Evolutionary conservation across 92 coral and sea anemone species (phyloP), one percentile per base, ranked within the genome.

Genomic region (Montipora capitata): DNA sequence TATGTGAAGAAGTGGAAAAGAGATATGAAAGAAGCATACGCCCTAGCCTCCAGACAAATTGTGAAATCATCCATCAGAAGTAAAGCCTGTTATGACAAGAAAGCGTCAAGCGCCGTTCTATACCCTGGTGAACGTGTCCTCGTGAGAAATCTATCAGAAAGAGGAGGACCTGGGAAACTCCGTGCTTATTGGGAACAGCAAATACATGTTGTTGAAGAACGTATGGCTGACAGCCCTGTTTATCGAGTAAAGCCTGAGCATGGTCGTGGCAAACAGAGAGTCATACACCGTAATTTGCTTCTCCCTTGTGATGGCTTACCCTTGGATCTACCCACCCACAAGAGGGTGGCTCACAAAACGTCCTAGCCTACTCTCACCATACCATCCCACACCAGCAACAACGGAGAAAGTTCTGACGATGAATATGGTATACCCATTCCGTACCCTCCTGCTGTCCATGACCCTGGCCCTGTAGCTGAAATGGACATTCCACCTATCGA

Each of bases 121-220:
- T 59, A 78, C 45, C 87, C 80, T 35, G 93, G 95, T 48, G 89
- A 86, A 39, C 10, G 93, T 72, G 90, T 94, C 16, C 80, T 88
- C 3, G 95, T 91, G 35, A 85, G 89, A 15, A 94, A 91, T 52
- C 79, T 91, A 42, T 58, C 93, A 1, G 88, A 84, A 66, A 81
- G 95, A 42, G 91, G 83, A 52, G 91, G 95, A 57, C 95, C 95
- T 3, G 91, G 96, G 59, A 94, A 87, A 72, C 89, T 94, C 15
- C 43, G 95, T n/a, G 75, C 91, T 12, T 71, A 91, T 45, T 94
- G 94, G 93, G 94, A 94, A 72, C 73, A 87, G 17, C 76, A 78
- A 42, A 76, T 83, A 12, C 90, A 91, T 48, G 87, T 77, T 1
- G 74, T 87, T 45, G 80, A 76, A 7, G 75, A 74, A 67, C 85